These are phyloP conservation scores for Agrilus biguttatus DNA, from an alignment of 2,888 invertebrate genomes.

Conservation along the genomic window DNA sequence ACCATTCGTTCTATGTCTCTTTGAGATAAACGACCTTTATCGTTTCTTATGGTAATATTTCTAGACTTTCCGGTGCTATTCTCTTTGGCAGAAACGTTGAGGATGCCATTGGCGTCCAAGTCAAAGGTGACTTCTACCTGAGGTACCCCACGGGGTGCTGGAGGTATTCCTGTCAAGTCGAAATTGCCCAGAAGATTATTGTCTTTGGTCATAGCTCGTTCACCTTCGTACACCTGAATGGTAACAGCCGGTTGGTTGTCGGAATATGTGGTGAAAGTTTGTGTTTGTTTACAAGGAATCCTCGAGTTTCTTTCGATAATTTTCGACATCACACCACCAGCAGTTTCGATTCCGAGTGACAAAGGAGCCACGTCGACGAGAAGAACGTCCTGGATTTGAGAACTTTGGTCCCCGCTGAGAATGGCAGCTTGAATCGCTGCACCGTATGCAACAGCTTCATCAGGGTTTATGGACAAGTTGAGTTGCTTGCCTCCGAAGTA, in stretches of 20 bases:
- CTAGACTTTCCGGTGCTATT: conserved; percentile 47
- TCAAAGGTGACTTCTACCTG: conserved; percentile 50
- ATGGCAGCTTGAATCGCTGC: conserved; percentile 64
- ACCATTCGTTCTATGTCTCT: conserved; percentile 73
- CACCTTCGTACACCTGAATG: conserved; percentile 53
- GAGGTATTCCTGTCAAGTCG: conserved; percentile 37
- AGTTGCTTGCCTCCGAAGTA: conserved; percentile 61
- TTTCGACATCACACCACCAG: conserved; percentile 42
- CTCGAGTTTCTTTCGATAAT: conserved; percentile 57
- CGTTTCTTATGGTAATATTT: conserved; percentile 71
- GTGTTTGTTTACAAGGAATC: conserved; percentile 58
- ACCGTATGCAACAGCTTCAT: conserved; percentile 69
- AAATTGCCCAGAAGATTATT: conserved; percentile 36
- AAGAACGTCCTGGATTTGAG: conserved; percentile 42
- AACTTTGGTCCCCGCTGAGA: conserved; percentile 46
- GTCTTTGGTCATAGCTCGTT: conserved; percentile 42
- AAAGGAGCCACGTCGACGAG: conserved; percentile 41
- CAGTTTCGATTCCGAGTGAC: conserved; percentile 37
- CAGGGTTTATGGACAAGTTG: conserved; percentile 64
- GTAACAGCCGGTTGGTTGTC: conserved; percentile 69
- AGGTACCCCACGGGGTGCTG: conserved; percentile 37
- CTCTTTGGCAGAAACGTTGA: conserved; percentile 39
- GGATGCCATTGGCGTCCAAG: conserved; percentile 62
- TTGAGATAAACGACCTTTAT: conserved; percentile 67
- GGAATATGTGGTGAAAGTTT: conserved; percentile 64